Percentiles rank a stretch among this genome's conserved stretches.
These are phyloP conservation scores for Agrochola lychnidis DNA, from an alignment of 2,888 invertebrate species.

Conservation along the genomic window DNA sequence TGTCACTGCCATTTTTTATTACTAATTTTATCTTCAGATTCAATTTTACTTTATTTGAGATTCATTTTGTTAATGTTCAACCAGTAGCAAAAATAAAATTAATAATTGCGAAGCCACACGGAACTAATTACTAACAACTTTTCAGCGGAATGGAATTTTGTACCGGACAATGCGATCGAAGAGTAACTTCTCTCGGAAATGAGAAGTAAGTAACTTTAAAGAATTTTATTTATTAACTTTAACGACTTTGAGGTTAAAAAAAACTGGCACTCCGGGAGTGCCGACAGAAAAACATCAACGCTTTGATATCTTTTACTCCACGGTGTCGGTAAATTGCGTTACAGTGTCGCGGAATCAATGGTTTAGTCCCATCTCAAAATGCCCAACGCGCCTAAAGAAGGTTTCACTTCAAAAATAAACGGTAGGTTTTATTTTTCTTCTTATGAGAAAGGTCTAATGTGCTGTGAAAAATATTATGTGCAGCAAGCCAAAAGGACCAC, in stretches of 20 bases:
- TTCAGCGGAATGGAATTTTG: constrained; percentile 7
- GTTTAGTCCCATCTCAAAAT: too few relatives aligned
- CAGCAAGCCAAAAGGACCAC: constrained; percentile 1
- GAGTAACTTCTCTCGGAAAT: constrained; percentile 21
- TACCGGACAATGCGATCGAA: constrained; percentile 24
- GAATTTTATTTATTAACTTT: constrained; percentile 43
- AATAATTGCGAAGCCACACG: background rate
- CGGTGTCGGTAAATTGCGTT: too few relatives aligned
- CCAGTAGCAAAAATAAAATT: background rate
- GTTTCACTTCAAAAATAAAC: constrained; percentile 8
- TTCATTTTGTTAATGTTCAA: background rate
- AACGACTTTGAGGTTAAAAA: constrained; percentile 25
- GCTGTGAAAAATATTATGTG: constrained; percentile 9
- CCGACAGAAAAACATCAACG: too few relatives aligned
- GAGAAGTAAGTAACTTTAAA: constrained; percentile 30
- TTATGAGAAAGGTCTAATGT: background rate
- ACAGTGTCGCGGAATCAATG: too few relatives aligned
- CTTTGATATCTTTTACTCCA: too few relatives aligned
- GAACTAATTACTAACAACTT: constrained; percentile 5
- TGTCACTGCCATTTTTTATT: background rate
- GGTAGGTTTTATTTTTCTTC: background rate
- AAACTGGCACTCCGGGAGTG: too few relatives aligned
- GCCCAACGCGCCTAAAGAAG: too few relatives aligned
- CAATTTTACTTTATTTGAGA: background rate
- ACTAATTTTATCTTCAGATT: background rate